Conservation (phyloP, 2,113 vertebrate genomes). For the Amphilophus citrinellus region DNA sequence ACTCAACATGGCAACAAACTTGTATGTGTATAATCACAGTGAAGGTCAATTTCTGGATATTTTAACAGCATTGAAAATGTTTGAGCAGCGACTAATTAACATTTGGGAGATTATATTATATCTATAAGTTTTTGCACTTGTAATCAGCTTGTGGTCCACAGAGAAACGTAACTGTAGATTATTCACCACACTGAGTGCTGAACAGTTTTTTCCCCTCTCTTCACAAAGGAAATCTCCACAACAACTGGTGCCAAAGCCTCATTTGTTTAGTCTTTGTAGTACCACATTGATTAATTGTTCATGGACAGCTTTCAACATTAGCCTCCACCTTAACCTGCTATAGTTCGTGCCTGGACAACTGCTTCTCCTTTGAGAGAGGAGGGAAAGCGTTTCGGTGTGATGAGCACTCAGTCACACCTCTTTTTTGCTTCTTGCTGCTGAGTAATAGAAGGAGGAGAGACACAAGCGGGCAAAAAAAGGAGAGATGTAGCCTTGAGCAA, state of each 20-base stretch:
- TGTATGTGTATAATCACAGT: not conserved
- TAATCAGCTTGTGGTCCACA: not conserved
- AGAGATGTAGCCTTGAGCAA: conserved; percentile 66
- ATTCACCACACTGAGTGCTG: not conserved
- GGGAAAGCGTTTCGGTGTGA: conserved; percentile 45
- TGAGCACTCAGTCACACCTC: conserved; percentile 68
- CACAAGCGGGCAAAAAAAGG: conserved; percentile 33
- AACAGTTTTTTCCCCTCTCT: not conserved
- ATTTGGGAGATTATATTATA: not conserved
- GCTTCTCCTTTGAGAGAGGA: conserved; percentile 29
- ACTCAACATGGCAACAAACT: not conserved
- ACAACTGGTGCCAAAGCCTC: not conserved
- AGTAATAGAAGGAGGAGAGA: conserved; percentile 64
- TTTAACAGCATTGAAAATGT: not conserved
- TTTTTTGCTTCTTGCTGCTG: conserved; percentile 58
- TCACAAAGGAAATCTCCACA: conserved; percentile 4
- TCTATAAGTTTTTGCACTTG: not conserved
- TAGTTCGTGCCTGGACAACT: conserved; percentile 68
- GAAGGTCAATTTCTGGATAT: not conserved
- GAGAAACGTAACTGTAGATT: not conserved
- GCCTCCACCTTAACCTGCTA: conserved; percentile 39
- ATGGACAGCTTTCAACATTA: conserved; percentile 11
- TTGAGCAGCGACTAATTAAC: not conserved
- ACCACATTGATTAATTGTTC: conserved; percentile 25
- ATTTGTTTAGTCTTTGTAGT: conserved; percentile 11